A percentile compares a stretch with the other conserved stretches of the same genome.
Evolutionary conservation across 2,113 vertebrate genomes (phyloP).

Genomic region (Camelus bactrianus): DNA sequence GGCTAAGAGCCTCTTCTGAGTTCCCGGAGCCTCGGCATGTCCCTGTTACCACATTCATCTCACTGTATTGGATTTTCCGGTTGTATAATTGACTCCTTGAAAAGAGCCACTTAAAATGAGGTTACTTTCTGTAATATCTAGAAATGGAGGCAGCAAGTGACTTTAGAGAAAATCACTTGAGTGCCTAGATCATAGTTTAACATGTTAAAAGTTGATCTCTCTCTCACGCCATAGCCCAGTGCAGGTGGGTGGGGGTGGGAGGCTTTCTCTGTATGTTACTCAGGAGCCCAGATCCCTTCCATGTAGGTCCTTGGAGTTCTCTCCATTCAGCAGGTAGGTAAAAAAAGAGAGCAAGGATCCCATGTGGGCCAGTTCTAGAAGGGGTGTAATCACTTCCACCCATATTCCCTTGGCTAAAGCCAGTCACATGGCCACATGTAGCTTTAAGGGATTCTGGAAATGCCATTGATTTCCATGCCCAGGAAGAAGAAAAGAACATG

Average conservation of each 20-base stretch:
- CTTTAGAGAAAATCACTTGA: not conserved
- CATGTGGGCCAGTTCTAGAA: not conserved
- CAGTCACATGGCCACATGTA: not conserved
- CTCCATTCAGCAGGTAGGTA: not conserved
- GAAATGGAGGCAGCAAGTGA: not conserved
- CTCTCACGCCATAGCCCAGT: not conserved
- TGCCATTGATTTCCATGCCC: not conserved
- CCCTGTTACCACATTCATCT: not conserved
- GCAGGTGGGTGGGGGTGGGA: not conserved
- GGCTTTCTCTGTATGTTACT: not conserved
- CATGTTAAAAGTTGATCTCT: not conserved
- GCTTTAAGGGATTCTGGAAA: not conserved
- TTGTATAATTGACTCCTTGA: not conserved
- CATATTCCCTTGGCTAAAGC: not conserved
- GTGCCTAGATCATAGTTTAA: not conserved
- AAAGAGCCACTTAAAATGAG: not conserved
- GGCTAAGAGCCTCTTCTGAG: not conserved
- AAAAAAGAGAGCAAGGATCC: not conserved
- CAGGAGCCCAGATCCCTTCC: not conserved
- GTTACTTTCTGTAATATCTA: constrained; percentile 15
- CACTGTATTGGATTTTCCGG: not conserved
- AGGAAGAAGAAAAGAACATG: not conserved
- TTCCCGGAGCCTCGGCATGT: not conserved
- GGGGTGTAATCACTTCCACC: not conserved
- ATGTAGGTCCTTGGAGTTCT: not conserved